phyloP scores from a whole-genome alignment of 2,797 vertebrate species.

The Mormyrus proboscirostris region DNA sequence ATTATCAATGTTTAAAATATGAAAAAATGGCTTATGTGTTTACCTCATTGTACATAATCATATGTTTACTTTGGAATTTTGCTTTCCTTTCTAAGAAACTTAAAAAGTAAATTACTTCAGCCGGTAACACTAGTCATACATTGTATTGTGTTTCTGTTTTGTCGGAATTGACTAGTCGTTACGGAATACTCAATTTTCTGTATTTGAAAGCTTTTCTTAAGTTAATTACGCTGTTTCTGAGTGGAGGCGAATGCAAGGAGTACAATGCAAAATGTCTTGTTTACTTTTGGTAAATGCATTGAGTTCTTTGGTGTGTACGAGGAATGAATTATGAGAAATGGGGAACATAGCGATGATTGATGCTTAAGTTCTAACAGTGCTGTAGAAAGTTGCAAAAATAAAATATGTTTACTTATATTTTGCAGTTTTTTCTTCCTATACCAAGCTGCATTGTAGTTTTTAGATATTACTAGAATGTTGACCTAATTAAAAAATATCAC shows the following conservation, averaged over 20 bases:
- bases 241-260: slow-evolving; percentile 31
- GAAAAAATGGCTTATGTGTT: slow-evolving; percentile 88
- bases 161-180: slow-evolving; percentile 53
- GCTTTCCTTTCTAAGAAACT: slow-evolving; percentile 76
- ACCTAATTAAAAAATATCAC: not conserved
- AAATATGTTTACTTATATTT: slow-evolving; percentile 29
- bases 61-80: slow-evolving; percentile 75
- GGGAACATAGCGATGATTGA: slow-evolving; percentile 60
- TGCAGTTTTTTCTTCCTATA: not conserved
- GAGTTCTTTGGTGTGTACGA: slow-evolving; percentile 78
- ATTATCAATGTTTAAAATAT: slow-evolving; percentile 47
- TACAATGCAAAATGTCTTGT: slow-evolving; percentile 51
- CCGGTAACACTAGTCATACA: slow-evolving; percentile 59
- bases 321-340: slow-evolving; percentile 56
- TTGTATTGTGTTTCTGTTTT: slow-evolving; percentile 63
- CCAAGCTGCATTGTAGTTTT: not conserved
- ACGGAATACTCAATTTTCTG: slow-evolving; percentile 55
- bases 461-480: not conserved
- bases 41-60: slow-evolving; percentile 90
- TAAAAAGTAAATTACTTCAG: slow-evolving; percentile 53
- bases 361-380: slow-evolving; percentile 64
- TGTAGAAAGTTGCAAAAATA: slow-evolving; percentile 64
- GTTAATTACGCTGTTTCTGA: slow-evolving; percentile 37
- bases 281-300: slow-evolving; percentile 69
- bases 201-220: slow-evolving; percentile 19